A percentile compares a stretch with the other conserved stretches of the same genome.
Evolutionary conservation across 2,797 vertebrate species (phyloP).

Genomic region (Borostomias antarcticus): DNA sequence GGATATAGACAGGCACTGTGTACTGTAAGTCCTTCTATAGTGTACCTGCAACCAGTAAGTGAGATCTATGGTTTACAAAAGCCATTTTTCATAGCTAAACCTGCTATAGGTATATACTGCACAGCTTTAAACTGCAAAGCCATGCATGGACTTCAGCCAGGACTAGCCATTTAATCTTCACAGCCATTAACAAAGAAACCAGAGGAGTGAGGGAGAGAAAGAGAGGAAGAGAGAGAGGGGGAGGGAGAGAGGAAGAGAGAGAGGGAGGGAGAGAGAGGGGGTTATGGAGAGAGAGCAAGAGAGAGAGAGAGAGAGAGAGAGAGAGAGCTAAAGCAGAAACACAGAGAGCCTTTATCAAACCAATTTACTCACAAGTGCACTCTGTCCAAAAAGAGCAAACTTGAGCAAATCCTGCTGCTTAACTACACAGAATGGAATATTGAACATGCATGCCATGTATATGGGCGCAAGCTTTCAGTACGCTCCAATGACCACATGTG

Average conservation of each 20-base stretch:
- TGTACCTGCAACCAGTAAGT: neutral
- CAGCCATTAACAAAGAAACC: slow-evolving; percentile 64
- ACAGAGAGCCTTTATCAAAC: slow-evolving; percentile 61
- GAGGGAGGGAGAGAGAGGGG: neutral
- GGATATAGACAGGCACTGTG: neutral
- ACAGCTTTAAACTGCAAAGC: slow-evolving; percentile 47
- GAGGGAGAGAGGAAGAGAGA: too few species aligned
- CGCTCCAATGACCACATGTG: slow-evolving; percentile 42
- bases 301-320: neutral
- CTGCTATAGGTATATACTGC: slow-evolving; percentile 8
- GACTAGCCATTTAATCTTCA: slow-evolving; percentile 67
- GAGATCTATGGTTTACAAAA: neutral
- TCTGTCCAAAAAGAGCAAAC: slow-evolving; percentile 62
- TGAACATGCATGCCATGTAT: slow-evolving; percentile 58
- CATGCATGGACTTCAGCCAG: slow-evolving; percentile 61
- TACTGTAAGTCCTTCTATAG: neutral
- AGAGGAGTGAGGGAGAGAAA: slow-evolving; percentile 30
- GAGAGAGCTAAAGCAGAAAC: slow-evolving; percentile 7
- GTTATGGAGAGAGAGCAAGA: too few species aligned
- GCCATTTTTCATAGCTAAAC: slow-evolving; percentile 17
- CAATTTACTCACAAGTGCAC: slow-evolving; percentile 68
- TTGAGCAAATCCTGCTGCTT: slow-evolving; percentile 66
- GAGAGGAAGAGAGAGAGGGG: too few species aligned
- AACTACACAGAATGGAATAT: slow-evolving; percentile 69
- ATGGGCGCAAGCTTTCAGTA: slow-evolving; percentile 61